A percentile compares a stretch with the other conserved stretches of the same genome.
Conservation (phyloP, 2,113 vertebrate genomes). For the Stictonetta naevosa region DNA sequence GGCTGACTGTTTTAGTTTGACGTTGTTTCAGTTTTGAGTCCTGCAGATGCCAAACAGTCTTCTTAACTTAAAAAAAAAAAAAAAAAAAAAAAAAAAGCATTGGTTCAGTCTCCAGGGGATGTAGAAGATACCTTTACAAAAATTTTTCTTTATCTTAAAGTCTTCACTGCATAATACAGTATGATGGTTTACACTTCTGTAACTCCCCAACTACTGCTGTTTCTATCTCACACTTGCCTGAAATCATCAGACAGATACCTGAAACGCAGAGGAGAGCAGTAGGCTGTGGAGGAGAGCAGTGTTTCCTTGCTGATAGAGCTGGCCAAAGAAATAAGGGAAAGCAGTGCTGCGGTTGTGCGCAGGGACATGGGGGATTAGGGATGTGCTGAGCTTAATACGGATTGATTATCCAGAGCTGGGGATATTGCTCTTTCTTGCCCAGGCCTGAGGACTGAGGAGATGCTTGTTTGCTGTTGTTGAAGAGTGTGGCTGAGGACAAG, state of each 20-base stretch:
- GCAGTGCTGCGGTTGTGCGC: neutral
- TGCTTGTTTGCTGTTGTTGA: neutral
- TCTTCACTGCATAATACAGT: neutral
- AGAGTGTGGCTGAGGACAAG: neutral
- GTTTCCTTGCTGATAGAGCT: neutral
- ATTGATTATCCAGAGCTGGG: neutral
- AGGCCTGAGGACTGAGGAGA: neutral
- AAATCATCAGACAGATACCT: neutral
- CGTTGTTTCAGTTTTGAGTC: neutral
- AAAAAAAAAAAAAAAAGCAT: neutral
- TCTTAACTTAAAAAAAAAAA: neutral
- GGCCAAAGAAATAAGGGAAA: neutral
- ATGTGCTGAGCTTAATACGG: neutral
- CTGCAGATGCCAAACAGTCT: neutral
- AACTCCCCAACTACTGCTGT: neutral
- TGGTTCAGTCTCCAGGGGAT: neutral
- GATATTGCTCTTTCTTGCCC: neutral
- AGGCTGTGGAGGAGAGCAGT: neutral
- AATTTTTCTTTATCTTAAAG: neutral
- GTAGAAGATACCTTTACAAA: neutral
- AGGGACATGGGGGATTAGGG: neutral
- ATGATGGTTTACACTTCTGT: neutral
- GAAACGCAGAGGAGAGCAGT: neutral
- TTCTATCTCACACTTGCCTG: neutral
- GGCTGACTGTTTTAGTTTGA: neutral